These are phyloP conservation scores for Anneissia japonica DNA, from an alignment of 35 echinoderm and acorn worm genomes.

Conservation along the genomic window DNA sequence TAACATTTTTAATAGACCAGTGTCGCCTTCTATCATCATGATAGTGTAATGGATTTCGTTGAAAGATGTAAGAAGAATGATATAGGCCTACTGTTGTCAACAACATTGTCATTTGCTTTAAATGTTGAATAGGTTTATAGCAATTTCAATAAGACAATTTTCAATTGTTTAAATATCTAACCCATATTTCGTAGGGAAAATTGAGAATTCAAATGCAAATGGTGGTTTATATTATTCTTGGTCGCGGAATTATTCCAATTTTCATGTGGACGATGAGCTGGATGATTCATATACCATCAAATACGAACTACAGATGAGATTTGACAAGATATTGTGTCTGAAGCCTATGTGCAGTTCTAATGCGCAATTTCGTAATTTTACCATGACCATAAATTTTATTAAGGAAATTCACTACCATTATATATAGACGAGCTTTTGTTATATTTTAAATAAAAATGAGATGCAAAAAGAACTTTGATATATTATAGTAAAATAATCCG, in stretches of 20 bases:
- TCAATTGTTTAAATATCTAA: not conserved
- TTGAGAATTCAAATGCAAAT: not conserved
- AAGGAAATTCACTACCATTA: too few species aligned
- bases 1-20: too few species aligned
- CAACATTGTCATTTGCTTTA: not conserved
- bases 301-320: too few species aligned
- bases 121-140: not conserved
- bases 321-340: too few species aligned
- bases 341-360: too few species aligned
- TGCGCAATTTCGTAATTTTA: too few species aligned
- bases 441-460: too few species aligned
- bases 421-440: too few species aligned
- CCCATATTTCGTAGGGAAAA: not conserved
- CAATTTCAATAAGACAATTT: not conserved
- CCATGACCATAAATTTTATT: too few species aligned
- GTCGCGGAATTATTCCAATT: not conserved
- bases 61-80: not conserved
- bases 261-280: not conserved
- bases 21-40: not conserved
- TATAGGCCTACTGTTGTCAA: not conserved
- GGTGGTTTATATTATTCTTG: not conserved
- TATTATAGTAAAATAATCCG: too few species aligned
- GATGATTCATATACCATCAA: not conserved
- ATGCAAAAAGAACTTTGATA: too few species aligned
- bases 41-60: not conserved